Evolutionary conservation across 2,797 vertebrate genomes (phyloP).

Genomic region (Bufotes viridis): DNA sequence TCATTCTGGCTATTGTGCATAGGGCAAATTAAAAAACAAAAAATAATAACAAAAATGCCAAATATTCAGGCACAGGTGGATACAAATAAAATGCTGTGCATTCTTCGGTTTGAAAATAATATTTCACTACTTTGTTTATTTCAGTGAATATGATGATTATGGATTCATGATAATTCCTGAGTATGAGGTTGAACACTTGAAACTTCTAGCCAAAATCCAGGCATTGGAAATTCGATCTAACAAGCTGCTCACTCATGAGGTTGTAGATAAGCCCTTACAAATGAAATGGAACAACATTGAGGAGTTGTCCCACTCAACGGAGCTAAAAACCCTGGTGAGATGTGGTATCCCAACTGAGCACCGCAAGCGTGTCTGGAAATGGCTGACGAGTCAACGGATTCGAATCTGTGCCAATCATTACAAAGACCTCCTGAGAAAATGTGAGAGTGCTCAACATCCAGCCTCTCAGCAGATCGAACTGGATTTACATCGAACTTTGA

Average conservation of each 20-base stretch:
- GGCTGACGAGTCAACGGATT: conserved; percentile 79
- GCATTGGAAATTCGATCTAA: conserved; percentile 88
- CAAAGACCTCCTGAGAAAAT: conserved; percentile 79
- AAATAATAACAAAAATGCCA: too few species aligned
- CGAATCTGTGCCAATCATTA: conserved; percentile 76
- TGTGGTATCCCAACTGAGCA: conserved; percentile 83
- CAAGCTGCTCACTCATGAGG: conserved; percentile 81
- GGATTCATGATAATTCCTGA: conserved; percentile 90
- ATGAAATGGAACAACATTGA: conserved; percentile 83
- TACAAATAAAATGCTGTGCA: background rate
- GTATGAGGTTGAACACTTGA: conserved; percentile 90
- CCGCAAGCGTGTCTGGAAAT: conserved; percentile 84
- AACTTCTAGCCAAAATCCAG: conserved; percentile 91
- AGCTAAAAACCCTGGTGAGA: conserved; percentile 86
- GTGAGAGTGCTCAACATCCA: conserved; percentile 75
- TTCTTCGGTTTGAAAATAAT: background rate
- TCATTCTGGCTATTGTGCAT: too few species aligned
- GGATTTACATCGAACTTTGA: conserved; percentile 92
- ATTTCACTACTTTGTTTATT: conserved; percentile 13
- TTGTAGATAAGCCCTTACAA: conserved; percentile 76
- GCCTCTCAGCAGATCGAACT: conserved; percentile 92
- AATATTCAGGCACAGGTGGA: background rate
- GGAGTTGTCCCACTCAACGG: conserved; percentile 73
- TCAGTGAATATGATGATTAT: conserved; percentile 89
- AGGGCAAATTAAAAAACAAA: too few species aligned